Base-by-base conservation (phyloP, 2,888 invertebrate genomes). In the Macroteleia sp. region DNA sequence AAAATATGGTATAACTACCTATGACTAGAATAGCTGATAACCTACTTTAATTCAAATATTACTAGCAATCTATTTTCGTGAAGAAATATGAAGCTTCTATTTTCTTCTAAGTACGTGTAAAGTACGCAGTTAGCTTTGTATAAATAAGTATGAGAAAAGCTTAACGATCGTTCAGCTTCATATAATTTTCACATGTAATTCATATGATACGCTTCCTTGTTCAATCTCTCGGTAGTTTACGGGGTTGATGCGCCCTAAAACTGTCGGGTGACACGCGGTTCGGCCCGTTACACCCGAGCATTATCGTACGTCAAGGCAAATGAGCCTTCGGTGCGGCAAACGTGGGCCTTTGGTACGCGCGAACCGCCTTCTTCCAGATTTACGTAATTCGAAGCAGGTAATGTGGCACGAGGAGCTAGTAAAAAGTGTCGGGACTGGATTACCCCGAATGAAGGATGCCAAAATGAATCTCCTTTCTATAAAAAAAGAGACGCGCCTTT, bases 301-400 rank as follows among this genome's bases (percentile, higher is more conserved):
- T 88, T 87, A 86, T 86, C 87, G 87, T 85, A 85, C 81, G 85
- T 89, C 86, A 85, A 84, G 52, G 77, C 83, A 83, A 86, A 85
- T 82, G 81, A 84, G 82, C 82, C 83, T 79, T 82, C 79, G 69
- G 67, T 56, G 57, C 50, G 50, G 71, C 64, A 28, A 64, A 32
- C 57, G 62, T 19, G 32, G 56, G 34, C 46, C 69, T 62, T 46
- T 20, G 42, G 64, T 62, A 48, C 36, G 56, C 74, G 56, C 57
- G 69, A 62, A 74, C 61, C 81, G 64, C 62, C 82, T 82, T 77
- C 83, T 77, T 80, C 66, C 62, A 82, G 85, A 84, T 85, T 84
- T 84, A 85, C 83, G 84, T 57, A 70, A 67, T 71, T 62, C 62
- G 46, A 44, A 3, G 12, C 67, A 67, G 62, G 48, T 52, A 77